phyloP scores from a whole-genome alignment of 2,888 invertebrate genomes.

The Archips xylosteana region DNA sequence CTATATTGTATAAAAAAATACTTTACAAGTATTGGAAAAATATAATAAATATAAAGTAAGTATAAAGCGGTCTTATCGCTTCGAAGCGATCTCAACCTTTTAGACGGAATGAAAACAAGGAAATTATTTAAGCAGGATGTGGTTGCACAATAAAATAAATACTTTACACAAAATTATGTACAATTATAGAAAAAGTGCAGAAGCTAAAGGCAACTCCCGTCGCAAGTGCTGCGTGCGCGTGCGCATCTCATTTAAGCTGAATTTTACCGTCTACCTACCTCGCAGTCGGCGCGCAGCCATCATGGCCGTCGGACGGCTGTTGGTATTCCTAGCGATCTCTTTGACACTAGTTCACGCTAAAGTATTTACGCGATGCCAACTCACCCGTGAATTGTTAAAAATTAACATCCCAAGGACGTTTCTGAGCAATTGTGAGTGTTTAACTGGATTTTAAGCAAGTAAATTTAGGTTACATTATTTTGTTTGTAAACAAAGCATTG shows the following conservation, averaged over 20 bases:
- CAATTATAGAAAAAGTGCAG: too few species aligned
- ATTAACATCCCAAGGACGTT: conserved; percentile 88
- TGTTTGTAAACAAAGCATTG: neutral
- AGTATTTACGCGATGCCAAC: conserved; percentile 88
- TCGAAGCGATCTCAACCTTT: too few species aligned
- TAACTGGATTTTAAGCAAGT: neutral
- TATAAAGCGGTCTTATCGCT: too few species aligned
- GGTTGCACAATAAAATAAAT: too few species aligned
- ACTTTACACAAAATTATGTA: too few species aligned
- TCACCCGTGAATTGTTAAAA: conserved; percentile 87
- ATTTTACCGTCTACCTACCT: conserved; percentile 19
- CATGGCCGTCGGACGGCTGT: conserved; percentile 67
- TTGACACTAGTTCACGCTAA: conserved; percentile 70
- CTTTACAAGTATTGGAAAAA: too few species aligned
- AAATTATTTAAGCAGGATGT: too few species aligned
- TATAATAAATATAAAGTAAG: too few species aligned
- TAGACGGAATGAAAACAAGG: too few species aligned
- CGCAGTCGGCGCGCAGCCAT: conserved; percentile 60
- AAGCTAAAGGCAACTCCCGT: too few species aligned
- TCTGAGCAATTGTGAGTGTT: conserved; percentile 89
- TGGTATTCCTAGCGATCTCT: conserved; percentile 54
- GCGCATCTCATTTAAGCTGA: conserved; percentile 57
- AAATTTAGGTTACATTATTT: neutral
- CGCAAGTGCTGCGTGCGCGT: conserved; percentile 51
- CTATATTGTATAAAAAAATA: too few species aligned